Evolutionary conservation across 2,888 invertebrate species (phyloP), one percentile per base, ranked within the genome.

Genomic region (Gortyna flavago): DNA sequence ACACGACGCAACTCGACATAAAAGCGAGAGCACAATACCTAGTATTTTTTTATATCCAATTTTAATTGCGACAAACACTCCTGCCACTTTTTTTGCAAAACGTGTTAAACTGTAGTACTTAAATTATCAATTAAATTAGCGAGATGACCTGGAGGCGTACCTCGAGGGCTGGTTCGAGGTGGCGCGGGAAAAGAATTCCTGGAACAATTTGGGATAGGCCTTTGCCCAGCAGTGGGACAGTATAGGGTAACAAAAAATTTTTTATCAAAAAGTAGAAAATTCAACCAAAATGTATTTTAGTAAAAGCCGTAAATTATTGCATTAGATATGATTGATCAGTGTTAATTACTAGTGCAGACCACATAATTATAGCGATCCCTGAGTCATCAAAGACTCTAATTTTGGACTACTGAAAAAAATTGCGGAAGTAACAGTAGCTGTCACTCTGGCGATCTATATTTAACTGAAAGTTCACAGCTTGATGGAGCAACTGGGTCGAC

Each of bases 371-470:
- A 48, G 64, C 44, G 35, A 65, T 48, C 51, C 13, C 68, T 61
- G 72, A 72, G 67, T 70, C 77, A 78, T 66, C 74, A 74, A 69
- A 69, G 79, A 82, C 59, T 86, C 78, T 83, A 77, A 77, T 80
- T 84, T 85, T 67, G 59, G 66, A 71, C 79, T 29, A 64, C 65
- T 75, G 72, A 88, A 83, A 85, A 87, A 81, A 81, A 83, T 83
- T 75, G 85, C 89, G 89, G 89, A 88, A 89, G 87, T 80, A 83
- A 77, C 81, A 72, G 85, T 81, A 85, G 86, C 86, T 91, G 90
- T 93, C 93, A 91, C 89, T 92, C 90, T 75, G 77, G 80, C 75
- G 72, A 72, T 90, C 91, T 93, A 93, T 89, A 91, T 91, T 89
- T 92, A 92, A 87, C 89, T 81, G 70, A 90, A 90, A 92, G 90